phyloP scores from a whole-genome alignment of 2,797 vertebrate genomes.

The Podarcis siculus region DNA sequence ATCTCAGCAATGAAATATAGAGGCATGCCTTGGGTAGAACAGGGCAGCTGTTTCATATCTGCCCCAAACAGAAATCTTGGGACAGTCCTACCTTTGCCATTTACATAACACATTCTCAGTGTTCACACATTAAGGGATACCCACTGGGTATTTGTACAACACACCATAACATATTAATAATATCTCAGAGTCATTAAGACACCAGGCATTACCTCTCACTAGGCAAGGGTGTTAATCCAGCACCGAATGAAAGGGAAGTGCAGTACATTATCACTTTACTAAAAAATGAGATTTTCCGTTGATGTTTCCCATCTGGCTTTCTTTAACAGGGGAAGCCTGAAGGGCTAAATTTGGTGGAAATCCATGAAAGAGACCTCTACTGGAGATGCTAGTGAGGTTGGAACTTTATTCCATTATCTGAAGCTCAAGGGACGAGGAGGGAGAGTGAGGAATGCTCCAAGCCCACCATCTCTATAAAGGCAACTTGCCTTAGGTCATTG shows the following conservation, averaged over 20 bases:
- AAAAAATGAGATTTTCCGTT: background rate
- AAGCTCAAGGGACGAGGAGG: background rate
- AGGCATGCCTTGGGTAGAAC: background rate
- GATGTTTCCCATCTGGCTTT: slow-evolving; percentile 16
- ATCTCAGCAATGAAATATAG: background rate
- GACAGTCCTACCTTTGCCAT: background rate
- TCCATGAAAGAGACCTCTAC: slow-evolving; percentile 6
- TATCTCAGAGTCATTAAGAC: background rate
- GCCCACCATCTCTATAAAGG: background rate
- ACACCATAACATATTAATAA: slow-evolving; percentile 7
- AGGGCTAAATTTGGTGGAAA: slow-evolving; percentile 27
- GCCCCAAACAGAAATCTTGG: background rate
- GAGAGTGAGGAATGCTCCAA: background rate
- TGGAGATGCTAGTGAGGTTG: slow-evolving; percentile 8
- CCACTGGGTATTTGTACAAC: background rate
- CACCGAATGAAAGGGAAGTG: slow-evolving; percentile 6
- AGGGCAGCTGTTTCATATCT: background rate
- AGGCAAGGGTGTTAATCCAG: background rate
- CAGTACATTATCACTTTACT: background rate
- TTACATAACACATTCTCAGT: background rate
- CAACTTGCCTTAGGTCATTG: background rate
- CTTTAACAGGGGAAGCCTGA: slow-evolving; percentile 17
- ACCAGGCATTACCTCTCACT: background rate
- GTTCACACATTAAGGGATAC: slow-evolving; percentile 1
- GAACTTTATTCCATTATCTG: background rate